Percentiles rank a stretch among this genome's conserved stretches.
These are phyloP conservation scores for Euglossa dilemma DNA, from an alignment of 1,140 invertebrate species.

Conservation along the genomic window DNA sequence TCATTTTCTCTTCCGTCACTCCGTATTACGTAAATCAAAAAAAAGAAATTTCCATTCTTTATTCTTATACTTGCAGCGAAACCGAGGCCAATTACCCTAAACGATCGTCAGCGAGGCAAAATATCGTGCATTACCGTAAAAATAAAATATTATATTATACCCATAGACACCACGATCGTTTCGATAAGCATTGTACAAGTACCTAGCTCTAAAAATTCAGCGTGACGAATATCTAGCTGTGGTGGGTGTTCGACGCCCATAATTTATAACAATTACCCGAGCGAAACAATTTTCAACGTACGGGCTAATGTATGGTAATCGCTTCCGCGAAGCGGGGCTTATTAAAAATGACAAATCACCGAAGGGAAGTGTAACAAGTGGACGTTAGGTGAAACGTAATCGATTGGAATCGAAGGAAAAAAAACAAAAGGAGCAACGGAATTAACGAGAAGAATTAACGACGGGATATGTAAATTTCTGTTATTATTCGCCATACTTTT, in stretches of 20 bases:
- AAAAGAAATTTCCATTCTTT: too few relatives aligned
- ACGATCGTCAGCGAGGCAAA: not conserved
- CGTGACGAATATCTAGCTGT: not conserved
- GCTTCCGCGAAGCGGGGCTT: not conserved
- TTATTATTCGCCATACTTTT: not conserved
- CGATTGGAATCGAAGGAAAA: not conserved
- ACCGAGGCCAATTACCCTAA: too few relatives aligned
- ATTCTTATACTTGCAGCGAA: too few relatives aligned
- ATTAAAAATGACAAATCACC: constrained; percentile 8
- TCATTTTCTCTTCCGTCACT: too few relatives aligned
- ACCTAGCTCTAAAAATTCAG: not conserved
- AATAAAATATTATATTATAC: too few relatives aligned
- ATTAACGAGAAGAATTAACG: not conserved
- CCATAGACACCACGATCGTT: not conserved
- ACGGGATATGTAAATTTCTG: constrained; percentile 9
- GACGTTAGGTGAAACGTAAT: not conserved
- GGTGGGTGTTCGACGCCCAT: not conserved
- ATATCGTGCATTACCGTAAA: not conserved
- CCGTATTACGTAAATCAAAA: too few relatives aligned
- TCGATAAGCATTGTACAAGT: not conserved
- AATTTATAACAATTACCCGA: not conserved
- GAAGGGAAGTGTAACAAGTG: not conserved
- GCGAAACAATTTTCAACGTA: not conserved
- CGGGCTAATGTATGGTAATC: constrained; percentile 20
- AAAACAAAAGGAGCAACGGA: not conserved